A percentile compares a stretch with the other conserved stretches of the same genome.
phyloP scores from a whole-genome alignment of 2,888 invertebrate genomes.

The Pseudoips prasinana region DNA sequence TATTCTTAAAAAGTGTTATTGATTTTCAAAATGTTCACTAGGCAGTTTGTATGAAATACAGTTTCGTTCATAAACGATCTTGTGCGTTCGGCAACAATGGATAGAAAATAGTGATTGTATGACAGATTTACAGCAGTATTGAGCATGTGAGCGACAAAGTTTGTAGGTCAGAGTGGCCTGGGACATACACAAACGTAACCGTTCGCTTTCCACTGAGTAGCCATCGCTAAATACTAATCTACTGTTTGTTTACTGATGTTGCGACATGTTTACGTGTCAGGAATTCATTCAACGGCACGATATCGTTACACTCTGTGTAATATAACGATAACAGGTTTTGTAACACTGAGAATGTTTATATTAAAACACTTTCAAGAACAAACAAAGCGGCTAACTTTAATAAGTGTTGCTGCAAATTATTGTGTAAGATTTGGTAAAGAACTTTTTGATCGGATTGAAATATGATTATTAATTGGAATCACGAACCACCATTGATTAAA shows the following conservation, averaged over 20 bases:
- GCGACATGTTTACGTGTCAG: constrained; percentile 16
- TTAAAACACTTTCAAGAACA: no score
- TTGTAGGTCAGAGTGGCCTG: constrained; percentile 37
- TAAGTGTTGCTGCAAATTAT: no score
- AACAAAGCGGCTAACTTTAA: no score
- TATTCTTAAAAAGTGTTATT: no score
- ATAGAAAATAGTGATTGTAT: constrained; percentile 19
- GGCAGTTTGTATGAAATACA: no score
- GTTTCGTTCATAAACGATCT: no score
- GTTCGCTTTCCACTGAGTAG: constrained; percentile 15
- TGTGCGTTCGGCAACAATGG: constrained; percentile 35
- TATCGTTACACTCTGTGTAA: constrained; percentile 13
- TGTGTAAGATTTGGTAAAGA: no score
- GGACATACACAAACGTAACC: constrained; percentile 20
- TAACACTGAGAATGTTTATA: no score
- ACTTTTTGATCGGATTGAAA: no score
- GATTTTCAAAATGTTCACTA: no score
- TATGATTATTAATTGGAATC: no score
- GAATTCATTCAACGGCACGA: constrained; percentile 8
- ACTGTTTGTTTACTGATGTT: constrained; percentile 18
- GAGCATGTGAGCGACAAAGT: constrained; percentile 28
- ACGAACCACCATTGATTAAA: no score
- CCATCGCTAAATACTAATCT: constrained; percentile 20
- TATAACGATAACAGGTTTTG: constrained; percentile 8
- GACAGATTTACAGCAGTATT: constrained; percentile 29